Base-by-base conservation (phyloP, 2,113 vertebrate genomes). In the Cavia porcellus region DNA sequence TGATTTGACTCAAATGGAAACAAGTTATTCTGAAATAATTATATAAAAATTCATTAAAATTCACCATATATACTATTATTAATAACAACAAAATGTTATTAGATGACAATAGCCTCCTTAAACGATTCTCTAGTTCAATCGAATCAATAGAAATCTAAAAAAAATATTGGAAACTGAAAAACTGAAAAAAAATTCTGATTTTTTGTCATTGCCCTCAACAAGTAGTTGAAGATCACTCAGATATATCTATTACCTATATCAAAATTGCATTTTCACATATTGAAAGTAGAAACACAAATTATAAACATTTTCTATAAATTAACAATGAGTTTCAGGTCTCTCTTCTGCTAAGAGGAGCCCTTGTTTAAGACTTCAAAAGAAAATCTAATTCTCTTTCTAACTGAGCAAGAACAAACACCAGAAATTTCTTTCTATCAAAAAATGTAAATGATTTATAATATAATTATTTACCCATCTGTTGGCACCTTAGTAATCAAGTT, bases 391-490 rank as follows among this genome's bases (percentile, higher is more conserved):
- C 9, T 86, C 4, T 86, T 86, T 85, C 74, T 96, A 88, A 89
- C 28, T 62, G 7, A 59, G 2, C 6, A 38, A 25, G 7, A 45
- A 89, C 84, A 95, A 75, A 35, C 42, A 38, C 0, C 62, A 19
- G 32, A 68, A 75, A 32, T 35, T 66, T 4, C 5, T 38, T 64
- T 77, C 38, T 4, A 84, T 61, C 15, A 80, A 7, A 68, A 97
- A 91, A 75, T 3, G 0, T 19, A 74, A 86, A 8, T 5, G 87
- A 47, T 5, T 15, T 35, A 3, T 32, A 42, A 4, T 64, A 0
- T 45, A 89, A 89, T 77, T 88, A 81, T 91, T 91, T 85, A 28
- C 12, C 35, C 19, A 59, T 72, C 1, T 93, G 22, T 88, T 91
- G 25, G 6, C 45, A 22, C 2, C 1, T 55, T 25, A 2, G 35